Base-by-base conservation (phyloP, 2,113 vertebrate species). In the Etheostoma cragini region DNA sequence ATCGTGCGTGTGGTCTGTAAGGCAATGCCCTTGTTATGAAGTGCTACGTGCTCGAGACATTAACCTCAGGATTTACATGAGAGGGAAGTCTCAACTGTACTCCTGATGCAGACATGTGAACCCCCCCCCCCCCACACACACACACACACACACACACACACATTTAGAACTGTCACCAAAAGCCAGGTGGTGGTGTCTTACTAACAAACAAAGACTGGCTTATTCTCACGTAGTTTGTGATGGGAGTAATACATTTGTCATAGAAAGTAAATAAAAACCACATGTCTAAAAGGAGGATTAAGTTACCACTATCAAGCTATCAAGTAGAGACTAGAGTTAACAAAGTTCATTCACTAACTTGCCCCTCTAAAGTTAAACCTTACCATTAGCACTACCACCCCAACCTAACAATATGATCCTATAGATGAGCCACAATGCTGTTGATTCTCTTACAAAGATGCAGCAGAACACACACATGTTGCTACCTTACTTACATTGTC, bases 1-100 rank as follows among this genome's bases (percentile, higher is more conserved):
- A 63, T 76, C 82, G 57, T 88, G 87, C 83, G 90, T 94, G 92
- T 94, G 94, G 94, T 94, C 92, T 92, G 92, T 88, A 93, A 95
- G 85, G 77, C 82, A 88, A 93, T 90, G 87, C 88, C 77, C 81
- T 91, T 81, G 82, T 92, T 90, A 91, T 90, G 88, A 92, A 84
- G 81, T 82, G 77, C 71, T 90, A 91, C 89, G 90, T 93, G 88
- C 91, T 87, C 68, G 12, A 80, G 87, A 85, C 76, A 15, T 79
- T 83, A 87, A 88, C 87, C 68, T 82, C 60, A 15, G 86, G 88
- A 89, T 89, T 90, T 88, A 89, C 83, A 85, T 82, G 47, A 89
- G 82, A 80, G 83, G 52, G 63, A 69, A 57, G 80, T 71, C 67
- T 72, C n/a, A 62, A 54, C 77, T 67, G 54, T 64, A 68, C 26